Conservation (phyloP, 30 jellyfish, hydroid and myxozoan genomes). For the Aurelia sp. region DNA sequence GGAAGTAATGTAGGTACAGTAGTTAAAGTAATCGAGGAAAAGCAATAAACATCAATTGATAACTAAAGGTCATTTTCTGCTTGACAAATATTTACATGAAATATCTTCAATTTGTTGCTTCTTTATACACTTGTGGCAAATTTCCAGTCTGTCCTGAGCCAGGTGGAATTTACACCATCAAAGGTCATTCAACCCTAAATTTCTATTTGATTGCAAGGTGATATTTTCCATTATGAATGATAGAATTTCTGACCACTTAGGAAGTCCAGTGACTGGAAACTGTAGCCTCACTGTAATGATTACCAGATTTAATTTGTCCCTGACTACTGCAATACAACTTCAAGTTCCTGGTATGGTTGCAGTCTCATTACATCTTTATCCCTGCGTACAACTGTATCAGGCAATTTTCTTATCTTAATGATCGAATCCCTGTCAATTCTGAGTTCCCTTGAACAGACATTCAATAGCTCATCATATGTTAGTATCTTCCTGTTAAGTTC, state of each 20-base stretch:
- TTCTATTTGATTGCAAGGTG: no score
- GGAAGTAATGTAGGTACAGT: no score
- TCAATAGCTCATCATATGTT: conserved; percentile 66
- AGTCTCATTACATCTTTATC: conserved; percentile 89
- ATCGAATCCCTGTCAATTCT: conserved; percentile 44
- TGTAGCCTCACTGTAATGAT: not conserved
- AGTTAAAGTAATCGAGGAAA: no score
- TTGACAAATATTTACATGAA: no score
- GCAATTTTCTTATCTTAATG: conserved; percentile 79
- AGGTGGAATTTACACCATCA: no score
- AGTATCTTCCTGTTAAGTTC: conserved; percentile 64
- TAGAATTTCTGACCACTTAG: not conserved
- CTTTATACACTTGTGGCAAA: no score
- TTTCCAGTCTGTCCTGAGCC: no score
- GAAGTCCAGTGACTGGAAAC: not conserved
- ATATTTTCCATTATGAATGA: no score
- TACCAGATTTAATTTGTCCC: not conserved
- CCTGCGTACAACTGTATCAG: conserved; percentile 78
- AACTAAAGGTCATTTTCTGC: no score
- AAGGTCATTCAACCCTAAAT: no score
- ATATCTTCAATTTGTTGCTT: no score
- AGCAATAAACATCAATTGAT: no score
- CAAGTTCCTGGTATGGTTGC: conserved; percentile 82
- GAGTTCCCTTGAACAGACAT: conserved; percentile 77
- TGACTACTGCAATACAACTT: conserved; percentile 22